phyloP scores from a whole-genome alignment of 2,113 vertebrate genomes.

The Aldabrachelys gigantea region DNA sequence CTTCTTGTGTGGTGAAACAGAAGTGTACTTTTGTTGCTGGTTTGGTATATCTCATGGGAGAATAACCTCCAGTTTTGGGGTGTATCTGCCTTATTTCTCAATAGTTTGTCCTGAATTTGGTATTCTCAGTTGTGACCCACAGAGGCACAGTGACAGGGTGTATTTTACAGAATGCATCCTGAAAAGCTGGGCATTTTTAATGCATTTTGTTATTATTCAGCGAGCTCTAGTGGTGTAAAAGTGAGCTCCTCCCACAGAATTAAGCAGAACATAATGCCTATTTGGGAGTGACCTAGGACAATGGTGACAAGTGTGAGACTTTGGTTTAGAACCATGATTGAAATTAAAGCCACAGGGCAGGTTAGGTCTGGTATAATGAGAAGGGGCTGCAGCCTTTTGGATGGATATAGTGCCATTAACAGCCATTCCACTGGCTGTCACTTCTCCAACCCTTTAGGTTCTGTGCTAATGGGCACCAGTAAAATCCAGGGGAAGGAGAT shows the following conservation, averaged over 20 bases:
- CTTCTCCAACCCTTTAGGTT: fast-evolving
- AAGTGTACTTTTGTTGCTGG: too few species aligned
- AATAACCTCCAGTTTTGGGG: too few species aligned
- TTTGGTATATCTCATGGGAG: too few species aligned
- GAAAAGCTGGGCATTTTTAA: background rate
- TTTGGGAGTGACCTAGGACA: background rate
- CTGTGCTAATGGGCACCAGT: background rate
- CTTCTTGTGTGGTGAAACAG: too few species aligned
- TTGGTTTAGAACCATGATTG: background rate
- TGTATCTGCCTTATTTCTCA: too few species aligned
- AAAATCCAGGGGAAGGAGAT: background rate
- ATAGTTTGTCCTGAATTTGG: too few species aligned
- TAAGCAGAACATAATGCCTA: fast-evolving
- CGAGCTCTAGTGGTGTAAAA: fast-evolving
- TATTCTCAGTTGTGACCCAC: too few species aligned
- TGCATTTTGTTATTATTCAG: background rate
- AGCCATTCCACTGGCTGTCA: background rate
- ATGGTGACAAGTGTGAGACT: fast-evolving
- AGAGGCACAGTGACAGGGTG: too few species aligned
- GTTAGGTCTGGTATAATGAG: background rate
- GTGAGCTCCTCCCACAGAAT: fast-evolving
- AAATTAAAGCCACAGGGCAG: background rate
- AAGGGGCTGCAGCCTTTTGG: background rate
- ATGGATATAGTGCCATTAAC: fast-evolving
- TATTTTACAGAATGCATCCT: background rate